Evolutionary conservation across 2,888 invertebrate species (phyloP), one percentile per base, ranked within the genome.

Genomic region (Erebia ligea): DNA sequence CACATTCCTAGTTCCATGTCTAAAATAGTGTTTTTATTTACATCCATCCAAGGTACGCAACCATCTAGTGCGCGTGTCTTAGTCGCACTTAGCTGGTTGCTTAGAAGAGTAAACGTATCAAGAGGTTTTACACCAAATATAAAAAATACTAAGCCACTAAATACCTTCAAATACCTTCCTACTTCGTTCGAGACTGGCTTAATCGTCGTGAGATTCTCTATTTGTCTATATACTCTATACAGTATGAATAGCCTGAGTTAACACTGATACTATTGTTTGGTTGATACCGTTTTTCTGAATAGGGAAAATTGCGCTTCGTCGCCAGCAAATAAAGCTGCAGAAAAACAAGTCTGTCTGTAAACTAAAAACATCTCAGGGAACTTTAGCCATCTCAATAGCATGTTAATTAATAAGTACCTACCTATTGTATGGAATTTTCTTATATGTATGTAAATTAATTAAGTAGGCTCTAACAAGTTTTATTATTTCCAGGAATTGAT

Each of bases 401-500:
- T 21, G 15, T 57, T 57, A 54, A 3, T 9, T 61, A 11, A 42
- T n/a, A 34, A 34, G 6, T 34, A 45, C 45, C 11, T 34, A 45
- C 45, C 11, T 45, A 13, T 45, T 4, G 3, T 45, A 45, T 45
- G 13, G 0, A 45, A 45, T 45, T 45, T 45, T 3, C 45, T 45
- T 45, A 45, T 45, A 45, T 1, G 45, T 45, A 11, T 45, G 2
- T 45, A 15, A 0, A 52, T 17, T 52, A 8, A 52, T 25, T 34
- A 8, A 42, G 40, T 10, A 19, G 13, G 25, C 25, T n/a, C n/a
- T 69, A 64, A 67, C 59, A 2, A n/a, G 13, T 9, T 67, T 45
- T 68, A 19, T 62, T 87, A 82, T 84, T 94, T 94, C 74, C 94
- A 98, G 98, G 98, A 98, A 94, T 95, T 98, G 87, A 97, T 98